These are phyloP conservation scores for Hydrolagus affinis DNA, from an alignment of 2,113 vertebrate genomes.

Conservation along the genomic window DNA sequence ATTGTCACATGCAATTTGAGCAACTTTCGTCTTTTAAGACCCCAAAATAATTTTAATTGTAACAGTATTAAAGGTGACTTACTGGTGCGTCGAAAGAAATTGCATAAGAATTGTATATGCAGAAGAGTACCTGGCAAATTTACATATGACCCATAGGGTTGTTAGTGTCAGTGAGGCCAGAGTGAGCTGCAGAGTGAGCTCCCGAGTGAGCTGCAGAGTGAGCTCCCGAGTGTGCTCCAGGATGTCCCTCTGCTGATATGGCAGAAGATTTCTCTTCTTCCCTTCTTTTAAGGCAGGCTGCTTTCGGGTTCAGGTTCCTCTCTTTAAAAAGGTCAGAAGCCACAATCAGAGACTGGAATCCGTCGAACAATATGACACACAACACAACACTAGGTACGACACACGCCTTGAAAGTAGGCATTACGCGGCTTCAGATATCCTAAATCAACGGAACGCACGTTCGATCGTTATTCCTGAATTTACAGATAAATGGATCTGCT, in stretches of 20 bases:
- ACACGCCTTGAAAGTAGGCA: background rate
- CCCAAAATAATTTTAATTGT: too few relatives aligned
- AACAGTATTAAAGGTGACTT: too few relatives aligned
- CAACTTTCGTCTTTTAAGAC: too few relatives aligned
- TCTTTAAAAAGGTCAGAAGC: slow-evolving; percentile 57
- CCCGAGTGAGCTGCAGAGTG: slow-evolving; percentile 72
- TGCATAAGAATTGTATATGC: background rate
- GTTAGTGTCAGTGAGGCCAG: slow-evolving; percentile 84
- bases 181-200: slow-evolving; percentile 77
- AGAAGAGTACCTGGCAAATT: slow-evolving; percentile 54
- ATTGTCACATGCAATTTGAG: too few relatives aligned
- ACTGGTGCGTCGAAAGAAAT: too few relatives aligned
- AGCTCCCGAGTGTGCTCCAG: slow-evolving; percentile 72
- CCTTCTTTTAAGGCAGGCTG: slow-evolving; percentile 97
- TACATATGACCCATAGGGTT: slow-evolving; percentile 97
- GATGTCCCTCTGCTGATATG: slow-evolving; percentile 76
- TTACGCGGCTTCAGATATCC: background rate
- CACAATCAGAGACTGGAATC: slow-evolving; percentile 1
- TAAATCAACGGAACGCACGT: background rate
- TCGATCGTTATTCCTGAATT: background rate
- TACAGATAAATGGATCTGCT: background rate
- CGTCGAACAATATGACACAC: background rate
- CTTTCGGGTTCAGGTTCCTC: slow-evolving; percentile 96
- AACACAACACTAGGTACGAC: background rate
- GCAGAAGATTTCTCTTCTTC: slow-evolving; percentile 95